phyloP scores from a whole-genome alignment of 2,888 invertebrate genomes.

The Pedicia rivosa region DNA sequence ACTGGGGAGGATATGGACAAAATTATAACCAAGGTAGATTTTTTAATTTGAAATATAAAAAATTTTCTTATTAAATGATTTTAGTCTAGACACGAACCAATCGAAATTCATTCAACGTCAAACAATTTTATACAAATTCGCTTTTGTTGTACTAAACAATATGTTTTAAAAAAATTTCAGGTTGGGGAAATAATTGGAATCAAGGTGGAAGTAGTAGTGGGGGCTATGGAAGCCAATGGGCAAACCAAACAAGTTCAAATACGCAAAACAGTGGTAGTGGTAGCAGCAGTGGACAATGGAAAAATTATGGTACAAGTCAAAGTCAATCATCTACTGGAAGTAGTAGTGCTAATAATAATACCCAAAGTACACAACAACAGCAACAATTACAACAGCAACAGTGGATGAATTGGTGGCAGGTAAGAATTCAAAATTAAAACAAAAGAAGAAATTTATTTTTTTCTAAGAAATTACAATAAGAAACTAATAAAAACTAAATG shows the following conservation, averaged over 20 bases:
- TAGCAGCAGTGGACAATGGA: conserved; percentile 2
- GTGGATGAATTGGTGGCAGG: conserved; percentile 31
- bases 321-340: neutral
- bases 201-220: conserved; percentile 12
- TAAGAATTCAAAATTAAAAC: conserved; percentile 10
- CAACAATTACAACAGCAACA: conserved; percentile 24
- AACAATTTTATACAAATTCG: no score
- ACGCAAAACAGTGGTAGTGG: neutral
- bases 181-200: no score
- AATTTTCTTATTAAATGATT: no score
- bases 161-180: no score
- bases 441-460: no score
- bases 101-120: no score
- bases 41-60: no score
- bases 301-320: conserved; percentile 3
- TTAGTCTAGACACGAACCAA: no score
- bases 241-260: neutral
- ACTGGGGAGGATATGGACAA: conserved; percentile 1
- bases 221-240: conserved; percentile 16
- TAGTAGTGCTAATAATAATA: conserved; percentile 10
- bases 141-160: no score
- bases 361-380: conserved; percentile 11
- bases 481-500: no score
- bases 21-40: neutral
- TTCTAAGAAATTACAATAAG: no score